Percentiles rank a stretch among this genome's conserved stretches.
These are phyloP conservation scores for Pristionchus fissidentatus DNA, from an alignment of 2,888 invertebrate genomes.

Conservation along the genomic window DNA sequence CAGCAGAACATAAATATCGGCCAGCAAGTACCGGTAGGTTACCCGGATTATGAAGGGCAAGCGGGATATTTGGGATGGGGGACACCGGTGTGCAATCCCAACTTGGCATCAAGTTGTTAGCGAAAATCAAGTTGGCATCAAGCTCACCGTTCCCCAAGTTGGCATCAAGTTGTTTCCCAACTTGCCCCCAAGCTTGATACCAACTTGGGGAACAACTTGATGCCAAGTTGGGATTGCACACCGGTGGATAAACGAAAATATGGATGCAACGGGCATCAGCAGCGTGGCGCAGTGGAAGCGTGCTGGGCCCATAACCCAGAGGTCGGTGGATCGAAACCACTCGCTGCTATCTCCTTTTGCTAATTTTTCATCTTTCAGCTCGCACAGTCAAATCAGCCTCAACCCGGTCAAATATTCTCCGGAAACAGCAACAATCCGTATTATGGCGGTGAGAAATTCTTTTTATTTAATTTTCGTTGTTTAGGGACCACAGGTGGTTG, in stretches of 20 bases:
- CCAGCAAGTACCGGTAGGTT: constrained; percentile 29
- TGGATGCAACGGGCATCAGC: constrained; percentile 50
- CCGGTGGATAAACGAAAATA: too few species aligned
- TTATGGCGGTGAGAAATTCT: constrained; percentile 66
- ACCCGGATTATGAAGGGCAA: too few species aligned
- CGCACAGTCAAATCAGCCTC: constrained; percentile 56
- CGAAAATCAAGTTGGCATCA: too few species aligned
- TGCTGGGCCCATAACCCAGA: constrained; percentile 91
- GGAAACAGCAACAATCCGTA: constrained; percentile 69
- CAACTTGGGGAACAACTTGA: too few species aligned
- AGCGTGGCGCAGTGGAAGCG: constrained; percentile 78
- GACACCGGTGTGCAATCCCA: too few species aligned
- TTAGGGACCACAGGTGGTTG: background rate
- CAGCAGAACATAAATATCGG: constrained; percentile 3
- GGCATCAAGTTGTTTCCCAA: too few species aligned
- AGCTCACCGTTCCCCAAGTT: too few species aligned
- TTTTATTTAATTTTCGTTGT: background rate
- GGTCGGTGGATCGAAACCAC: constrained; percentile 83
- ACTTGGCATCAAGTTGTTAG: too few species aligned
- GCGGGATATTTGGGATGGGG: too few species aligned
- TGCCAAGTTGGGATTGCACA: too few species aligned
- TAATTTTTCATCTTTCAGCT: constrained; percentile 48
- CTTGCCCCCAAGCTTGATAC: too few species aligned
- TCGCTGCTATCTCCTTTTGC: constrained; percentile 58
- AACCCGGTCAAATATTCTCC: constrained; percentile 63